Base-by-base conservation (phyloP, 1,140 invertebrate genomes). In the Panagrolaimus sp. region DNA sequence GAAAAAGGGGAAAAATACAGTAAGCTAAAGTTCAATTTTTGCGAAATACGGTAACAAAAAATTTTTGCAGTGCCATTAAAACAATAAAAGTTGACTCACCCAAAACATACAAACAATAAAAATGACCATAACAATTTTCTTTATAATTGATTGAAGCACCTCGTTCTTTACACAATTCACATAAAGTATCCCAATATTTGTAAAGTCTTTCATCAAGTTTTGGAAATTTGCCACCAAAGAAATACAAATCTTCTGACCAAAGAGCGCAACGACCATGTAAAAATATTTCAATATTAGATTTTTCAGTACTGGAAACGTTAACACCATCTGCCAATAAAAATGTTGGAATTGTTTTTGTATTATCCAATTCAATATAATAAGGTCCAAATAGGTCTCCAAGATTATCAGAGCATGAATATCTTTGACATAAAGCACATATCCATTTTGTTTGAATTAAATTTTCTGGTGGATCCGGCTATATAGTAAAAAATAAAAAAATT, bases 351-450 rank as follows among this genome's bases (percentile, higher is more conserved):
- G 52, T 12, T 12, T 26, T 21, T 10, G 21, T 58, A 12, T 21
- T 21, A 28, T 58, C 52, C 3, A 28, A 12, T 58, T 58, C 52
- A 24, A 58, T 58, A n/a, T 21, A 58, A 58, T 58, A 58, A n/a
- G 52, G 52, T 2, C 52, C 52, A 28, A 58, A 58, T 12, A 58
- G 52, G 17, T 58, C 52, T 5, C 28, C 28, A 21, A 24, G 14
- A 21, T 58, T 28, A 28, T 12, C 12, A 4, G 10, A 21, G 5
- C 52, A 58, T 24, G 52, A 21, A 1, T 21, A 28, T n/a, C 21
- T 21, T 58, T 17, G 52, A 28, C 52, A 58, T 6, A 58, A 28
- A 1, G 52, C 52, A 58, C 52, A 58, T 21, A 58, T 58, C 10
- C 28, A 58, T 12, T 28, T 21, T 12, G 21, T 26, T 14, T n/a